phyloP scores from a whole-genome alignment of 2,113 vertebrate species.

The Cryptotis parvus region DNA sequence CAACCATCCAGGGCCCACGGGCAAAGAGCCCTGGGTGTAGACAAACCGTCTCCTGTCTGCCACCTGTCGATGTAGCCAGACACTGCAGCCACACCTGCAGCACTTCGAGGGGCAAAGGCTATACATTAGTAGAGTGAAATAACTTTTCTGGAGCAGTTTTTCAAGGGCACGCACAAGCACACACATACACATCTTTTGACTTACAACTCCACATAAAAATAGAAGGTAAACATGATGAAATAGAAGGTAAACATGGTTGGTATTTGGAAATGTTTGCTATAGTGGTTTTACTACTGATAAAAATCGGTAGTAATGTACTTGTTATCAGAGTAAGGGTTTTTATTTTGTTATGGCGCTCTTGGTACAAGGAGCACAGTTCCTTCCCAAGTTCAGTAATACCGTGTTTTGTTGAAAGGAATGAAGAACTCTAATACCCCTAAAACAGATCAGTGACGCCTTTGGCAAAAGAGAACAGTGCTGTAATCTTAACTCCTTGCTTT shows the following conservation, averaged over 20 bases:
- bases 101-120: no score
- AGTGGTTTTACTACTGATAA: not conserved
- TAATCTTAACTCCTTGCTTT: not conserved
- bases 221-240: not conserved
- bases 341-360: not conserved
- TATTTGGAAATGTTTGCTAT: conserved; percentile 49
- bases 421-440: not conserved
- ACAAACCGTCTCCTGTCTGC: no score
- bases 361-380: conserved; percentile 1
- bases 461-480: not conserved
- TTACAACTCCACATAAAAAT: conserved; percentile 1
- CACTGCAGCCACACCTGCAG: no score
- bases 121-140: not conserved
- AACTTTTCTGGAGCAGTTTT: conserved; percentile 1
- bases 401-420: not conserved
- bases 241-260: not conserved
- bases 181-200: not conserved
- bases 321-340: not conserved
- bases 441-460: not conserved
- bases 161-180: not conserved
- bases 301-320: not conserved
- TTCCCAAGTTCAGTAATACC: conserved; percentile 36
- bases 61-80: no score
- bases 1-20: no score
- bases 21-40: no score